A percentile compares a stretch with the other conserved stretches of the same genome.
Evolutionary conservation across 35 echinoderm and acorn worm genomes (phyloP).

Genomic region (Ophiothrix spiculata): DNA sequence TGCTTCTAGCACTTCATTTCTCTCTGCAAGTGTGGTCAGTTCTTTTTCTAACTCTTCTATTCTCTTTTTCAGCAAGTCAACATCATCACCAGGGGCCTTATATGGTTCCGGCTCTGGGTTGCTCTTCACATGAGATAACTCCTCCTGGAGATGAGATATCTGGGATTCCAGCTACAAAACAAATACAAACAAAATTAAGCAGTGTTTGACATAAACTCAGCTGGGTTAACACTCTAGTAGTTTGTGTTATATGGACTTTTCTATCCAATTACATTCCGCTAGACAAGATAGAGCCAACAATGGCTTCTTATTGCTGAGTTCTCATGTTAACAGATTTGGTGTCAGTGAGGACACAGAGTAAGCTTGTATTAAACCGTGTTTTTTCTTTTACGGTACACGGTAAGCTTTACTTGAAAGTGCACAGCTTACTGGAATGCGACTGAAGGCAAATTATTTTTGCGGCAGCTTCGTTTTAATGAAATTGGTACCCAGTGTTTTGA

Average conservation of each 20-base stretch:
- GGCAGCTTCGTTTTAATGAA: no score
- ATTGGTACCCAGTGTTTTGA: no score
- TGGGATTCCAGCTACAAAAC: constrained; percentile 38
- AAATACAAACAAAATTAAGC: background rate
- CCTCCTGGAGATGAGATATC: constrained; percentile 31
- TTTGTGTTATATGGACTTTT: background rate
- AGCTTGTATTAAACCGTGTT: no score
- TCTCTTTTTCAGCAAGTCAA: constrained; percentile 66
- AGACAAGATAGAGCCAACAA: background rate
- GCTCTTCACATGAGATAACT: constrained; percentile 13
- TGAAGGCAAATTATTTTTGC: no score
- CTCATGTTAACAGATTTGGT: no score
- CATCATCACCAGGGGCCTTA: constrained; percentile 12
- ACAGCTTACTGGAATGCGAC: no score
- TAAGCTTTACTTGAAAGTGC: no score
- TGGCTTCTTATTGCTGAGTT: background rate
- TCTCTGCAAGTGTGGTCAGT: constrained; percentile 54
- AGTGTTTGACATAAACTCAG: background rate
- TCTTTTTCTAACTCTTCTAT: constrained; percentile 64
- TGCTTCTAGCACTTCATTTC: constrained; percentile 59
- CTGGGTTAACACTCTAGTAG: background rate
- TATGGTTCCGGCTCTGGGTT: background rate
- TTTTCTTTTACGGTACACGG: no score
- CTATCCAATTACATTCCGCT: background rate
- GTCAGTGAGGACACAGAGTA: no score